A percentile compares a stretch with the other conserved stretches of the same genome.
Conservation (phyloP, 2,113 vertebrate species). For the Ameiurus melas region DNA sequence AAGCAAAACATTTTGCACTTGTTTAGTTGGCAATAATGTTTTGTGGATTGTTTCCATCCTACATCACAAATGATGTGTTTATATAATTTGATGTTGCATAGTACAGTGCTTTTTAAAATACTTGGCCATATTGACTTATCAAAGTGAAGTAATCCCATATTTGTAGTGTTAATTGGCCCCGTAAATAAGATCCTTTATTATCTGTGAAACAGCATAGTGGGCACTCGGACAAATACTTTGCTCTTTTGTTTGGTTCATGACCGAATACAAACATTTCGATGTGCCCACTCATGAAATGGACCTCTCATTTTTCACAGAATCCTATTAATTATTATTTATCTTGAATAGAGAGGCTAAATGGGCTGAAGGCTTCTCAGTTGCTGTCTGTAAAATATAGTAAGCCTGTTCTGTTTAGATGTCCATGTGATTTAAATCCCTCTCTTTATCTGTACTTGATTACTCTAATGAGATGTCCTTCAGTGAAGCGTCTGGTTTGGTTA, state of each 20-base stretch:
- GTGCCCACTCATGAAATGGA: neutral
- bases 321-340: neutral
- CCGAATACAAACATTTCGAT: neutral
- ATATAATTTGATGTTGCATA: neutral
- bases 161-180: neutral
- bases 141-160: neutral
- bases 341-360: neutral
- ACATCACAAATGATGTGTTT: constrained; percentile 9
- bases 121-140: neutral
- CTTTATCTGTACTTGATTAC: constrained; percentile 9
- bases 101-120: neutral
- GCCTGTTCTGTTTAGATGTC: neutral
- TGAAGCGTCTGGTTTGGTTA: constrained; percentile 16
- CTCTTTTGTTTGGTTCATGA: neutral
- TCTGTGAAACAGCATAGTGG: neutral
- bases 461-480: constrained; percentile 23
- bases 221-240: neutral
- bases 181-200: neutral
- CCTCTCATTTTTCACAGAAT: neutral
- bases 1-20: constrained; percentile 3
- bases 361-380: neutral
- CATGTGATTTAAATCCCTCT: neutral
- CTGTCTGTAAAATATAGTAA: constrained; percentile 9
- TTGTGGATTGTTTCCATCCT: neutral
- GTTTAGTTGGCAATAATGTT: neutral